Evolutionary conservation across 23 tunicate genomes (phyloP), one percentile per base, ranked within the genome.

Genomic region (Oikopleura albicans): DNA sequence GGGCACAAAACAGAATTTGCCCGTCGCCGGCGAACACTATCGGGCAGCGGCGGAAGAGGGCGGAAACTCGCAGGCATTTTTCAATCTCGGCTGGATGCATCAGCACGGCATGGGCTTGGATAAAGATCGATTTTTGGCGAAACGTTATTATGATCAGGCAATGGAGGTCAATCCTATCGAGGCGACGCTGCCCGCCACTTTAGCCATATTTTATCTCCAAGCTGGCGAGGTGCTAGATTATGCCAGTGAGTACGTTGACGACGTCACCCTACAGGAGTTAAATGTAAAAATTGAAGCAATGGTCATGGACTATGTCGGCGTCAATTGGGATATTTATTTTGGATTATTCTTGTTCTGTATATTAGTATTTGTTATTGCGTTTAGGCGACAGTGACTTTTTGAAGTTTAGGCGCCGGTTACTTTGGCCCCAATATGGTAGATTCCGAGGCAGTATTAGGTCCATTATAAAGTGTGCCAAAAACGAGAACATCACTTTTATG

Each of bases 21-120:
- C 88, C 39, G 84, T 86, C 0, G 99, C 99, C 0, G 96, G 96
- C 2, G 84, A 85, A 38, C 96, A 95, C 85, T 95, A 95, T 84
- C 33, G 79, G 35, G 37, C 2, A 71, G 79, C 79, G 2, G 79
- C 79, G 4, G 79, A 71, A 71, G 27, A 16, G 2, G 34, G 35
- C 33, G 79, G 36, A 16, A 71, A 71, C 31, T 4, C 96, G 0
- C 99, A 95, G 57, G 99, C 99, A 35, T 83, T 83, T 76, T 95
- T 95, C 66, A 95, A 95, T 86, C 89, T 95, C 4, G 99, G 99
- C 37, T 95, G 88, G 87, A 95, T 95, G 99, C 99, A 95, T 56
- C 96, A 95, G 84, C 91, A 88, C 59, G 99, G 99, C 0, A 85
- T 90, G 35, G 99, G 99, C 0, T 76, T 95, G 83, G 85, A 88